Conservation (phyloP, 2,797 vertebrate genomes). For the Tachyglossus aculeatus region DNA sequence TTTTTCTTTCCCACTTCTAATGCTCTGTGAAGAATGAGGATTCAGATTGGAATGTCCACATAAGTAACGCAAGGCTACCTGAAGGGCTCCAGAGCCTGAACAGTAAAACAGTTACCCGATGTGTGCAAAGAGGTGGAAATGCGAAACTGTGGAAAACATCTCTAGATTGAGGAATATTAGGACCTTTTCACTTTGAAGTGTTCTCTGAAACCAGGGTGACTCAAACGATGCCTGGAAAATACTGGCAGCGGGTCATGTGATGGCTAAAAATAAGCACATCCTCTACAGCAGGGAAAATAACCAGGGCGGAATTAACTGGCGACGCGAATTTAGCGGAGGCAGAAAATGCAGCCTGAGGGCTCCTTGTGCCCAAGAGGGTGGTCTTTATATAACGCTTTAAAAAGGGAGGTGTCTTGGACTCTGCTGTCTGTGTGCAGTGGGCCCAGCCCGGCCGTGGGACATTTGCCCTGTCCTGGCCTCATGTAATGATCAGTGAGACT, state of each 20-base stretch:
- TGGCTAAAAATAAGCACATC: constrained; percentile 77
- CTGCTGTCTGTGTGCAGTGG: rapidly evolving
- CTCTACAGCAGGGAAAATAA: constrained; percentile 70
- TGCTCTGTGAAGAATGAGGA: constrained; percentile 20
- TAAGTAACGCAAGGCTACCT: background rate
- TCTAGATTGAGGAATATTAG: constrained; percentile 33
- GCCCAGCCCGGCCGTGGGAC: background rate
- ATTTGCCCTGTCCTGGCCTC: background rate
- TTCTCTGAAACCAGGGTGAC: constrained; percentile 71
- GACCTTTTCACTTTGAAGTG: constrained; percentile 56
- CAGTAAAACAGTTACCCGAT: background rate
- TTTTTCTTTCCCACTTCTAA: constrained; percentile 31
- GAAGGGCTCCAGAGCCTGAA: background rate
- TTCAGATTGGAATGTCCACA: background rate
- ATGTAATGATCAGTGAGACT: background rate
- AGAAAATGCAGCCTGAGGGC: constrained; percentile 11
- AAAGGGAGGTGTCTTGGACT: rapidly evolving
- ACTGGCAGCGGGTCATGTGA: constrained; percentile 77
- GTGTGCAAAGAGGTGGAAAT: background rate
- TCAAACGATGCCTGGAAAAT: constrained; percentile 77
- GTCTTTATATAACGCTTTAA: background rate
- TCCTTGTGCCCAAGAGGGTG: constrained; percentile 1
- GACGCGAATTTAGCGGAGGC: constrained; percentile 36
- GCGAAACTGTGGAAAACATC: constrained; percentile 45
- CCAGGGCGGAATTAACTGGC: constrained; percentile 69